phyloP scores from a whole-genome alignment of 2,888 invertebrate species.

The Hypercompe scribonia region DNA sequence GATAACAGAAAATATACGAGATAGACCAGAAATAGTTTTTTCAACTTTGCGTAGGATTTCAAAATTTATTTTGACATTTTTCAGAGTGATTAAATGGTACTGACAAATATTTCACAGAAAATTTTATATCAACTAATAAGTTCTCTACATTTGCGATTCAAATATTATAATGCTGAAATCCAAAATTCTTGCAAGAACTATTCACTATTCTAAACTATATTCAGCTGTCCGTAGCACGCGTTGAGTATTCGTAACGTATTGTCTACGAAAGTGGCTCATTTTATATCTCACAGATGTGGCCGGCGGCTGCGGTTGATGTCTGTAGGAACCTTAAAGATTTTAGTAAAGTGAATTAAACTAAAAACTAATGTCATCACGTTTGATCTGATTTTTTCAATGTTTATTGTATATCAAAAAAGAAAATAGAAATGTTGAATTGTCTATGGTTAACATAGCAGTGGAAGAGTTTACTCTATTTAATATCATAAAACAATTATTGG shows the following conservation, averaged over 20 bases:
- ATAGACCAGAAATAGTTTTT: too few relatives aligned
- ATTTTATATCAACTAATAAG: neutral
- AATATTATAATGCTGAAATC: neutral
- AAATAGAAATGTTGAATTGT: too few relatives aligned
- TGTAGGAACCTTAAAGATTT: neutral
- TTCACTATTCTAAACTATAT: slow-evolving; percentile 13
- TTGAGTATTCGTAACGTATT: slow-evolving; percentile 37
- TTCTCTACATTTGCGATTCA: neutral
- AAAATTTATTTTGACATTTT: too few relatives aligned
- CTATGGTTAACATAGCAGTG: too few relatives aligned
- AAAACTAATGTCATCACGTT: slow-evolving; percentile 23
- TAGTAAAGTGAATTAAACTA: slow-evolving; percentile 22
- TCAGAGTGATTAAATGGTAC: neutral
- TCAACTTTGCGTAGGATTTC: too few relatives aligned
- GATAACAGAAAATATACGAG: too few relatives aligned
- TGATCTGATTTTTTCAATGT: too few relatives aligned
- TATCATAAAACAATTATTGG: too few relatives aligned
- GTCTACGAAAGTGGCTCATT: slow-evolving; percentile 45
- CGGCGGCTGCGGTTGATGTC: slow-evolving; percentile 40
- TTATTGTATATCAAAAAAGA: too few relatives aligned
- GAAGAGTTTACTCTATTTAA: too few relatives aligned
- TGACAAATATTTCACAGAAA: neutral
- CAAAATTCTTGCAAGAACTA: neutral
- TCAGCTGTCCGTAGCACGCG: slow-evolving; percentile 54
- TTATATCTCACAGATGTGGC: slow-evolving; percentile 40